Evolutionary conservation across 35 echinoderm and acorn worm genomes (phyloP).

Genomic region (Amphiura filiformis): DNA sequence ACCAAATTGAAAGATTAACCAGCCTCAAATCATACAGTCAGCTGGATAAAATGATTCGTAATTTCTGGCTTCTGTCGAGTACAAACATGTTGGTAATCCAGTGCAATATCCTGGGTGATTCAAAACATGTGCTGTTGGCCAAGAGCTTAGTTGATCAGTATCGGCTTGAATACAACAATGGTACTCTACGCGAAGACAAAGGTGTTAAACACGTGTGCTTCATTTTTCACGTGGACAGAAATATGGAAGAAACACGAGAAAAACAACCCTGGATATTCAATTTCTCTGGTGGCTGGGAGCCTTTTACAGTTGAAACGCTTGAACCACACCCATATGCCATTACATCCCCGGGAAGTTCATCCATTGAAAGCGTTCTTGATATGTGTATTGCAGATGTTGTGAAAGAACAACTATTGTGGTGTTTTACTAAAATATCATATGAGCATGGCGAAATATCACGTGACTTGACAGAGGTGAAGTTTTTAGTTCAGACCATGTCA

Average conservation of each 20-base stretch:
- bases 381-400: not conserved
- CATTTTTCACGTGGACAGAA: not conserved
- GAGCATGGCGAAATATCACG: not conserved
- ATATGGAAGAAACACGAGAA: not conserved
- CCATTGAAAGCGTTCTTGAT: not conserved
- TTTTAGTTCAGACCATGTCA: not conserved
- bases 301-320: constrained; percentile 14
- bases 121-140: constrained; percentile 21
- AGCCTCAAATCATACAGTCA: constrained; percentile 5
- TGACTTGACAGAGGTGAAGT: not conserved
- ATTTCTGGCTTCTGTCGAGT: not conserved
- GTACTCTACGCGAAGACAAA: too few species aligned
- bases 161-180: not conserved
- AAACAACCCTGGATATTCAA: constrained; percentile 25
- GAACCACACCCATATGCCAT: not conserved
- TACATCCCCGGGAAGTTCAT: not conserved
- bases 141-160: constrained; percentile 15
- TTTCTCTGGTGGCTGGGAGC: constrained; percentile 26
- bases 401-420: constrained; percentile 32
- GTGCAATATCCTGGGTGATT: constrained; percentile 10
- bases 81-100: constrained; percentile 15
- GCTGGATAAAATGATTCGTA: not conserved
- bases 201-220: not conserved
- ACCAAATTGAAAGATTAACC: constrained; percentile 14
- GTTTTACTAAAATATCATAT: constrained; percentile 21